These are phyloP conservation scores for Caenorhabditis imperialis DNA, from an alignment of 2,888 invertebrate species.

Conservation along the genomic window DNA sequence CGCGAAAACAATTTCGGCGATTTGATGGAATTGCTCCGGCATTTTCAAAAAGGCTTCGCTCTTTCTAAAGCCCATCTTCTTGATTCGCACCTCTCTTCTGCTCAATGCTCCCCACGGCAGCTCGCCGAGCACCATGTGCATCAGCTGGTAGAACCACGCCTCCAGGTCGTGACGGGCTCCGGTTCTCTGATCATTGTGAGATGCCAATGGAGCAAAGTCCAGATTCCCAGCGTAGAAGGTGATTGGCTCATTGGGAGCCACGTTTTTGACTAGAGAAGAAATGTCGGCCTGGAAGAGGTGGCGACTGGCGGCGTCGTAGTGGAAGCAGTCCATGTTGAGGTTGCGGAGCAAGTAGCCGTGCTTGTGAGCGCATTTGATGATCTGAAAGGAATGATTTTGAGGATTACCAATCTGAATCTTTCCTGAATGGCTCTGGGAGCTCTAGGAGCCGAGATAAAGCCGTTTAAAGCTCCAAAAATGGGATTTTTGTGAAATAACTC, in stretches of 20 bases:
- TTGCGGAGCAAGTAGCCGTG: constrained; percentile 56
- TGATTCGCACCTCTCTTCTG: constrained; percentile 33
- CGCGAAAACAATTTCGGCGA: constrained; percentile 49
- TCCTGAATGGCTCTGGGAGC: no score
- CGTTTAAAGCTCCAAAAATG: no score
- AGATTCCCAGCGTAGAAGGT: constrained; percentile 57
- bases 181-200: constrained; percentile 26
- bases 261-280: constrained; percentile 52
- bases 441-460: no score
- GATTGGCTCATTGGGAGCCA: constrained; percentile 14
- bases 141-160: constrained; percentile 64
- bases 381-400: no score
- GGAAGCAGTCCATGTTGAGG: constrained; percentile 63
- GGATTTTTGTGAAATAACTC: no score
- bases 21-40: constrained; percentile 50
- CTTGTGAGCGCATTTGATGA: constrained; percentile 47
- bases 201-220: constrained; percentile 62
- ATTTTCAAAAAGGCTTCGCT: constrained; percentile 27
- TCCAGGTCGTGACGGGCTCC: constrained; percentile 64
- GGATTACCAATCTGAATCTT: no score
- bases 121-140: constrained; percentile 59
- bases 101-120: constrained; percentile 64
- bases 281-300: constrained; percentile 73
- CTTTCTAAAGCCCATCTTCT: constrained; percentile 33
- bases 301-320: constrained; percentile 66